Conservation (phyloP, 1,140 invertebrate genomes). For the Sycobia sp. region DNA sequence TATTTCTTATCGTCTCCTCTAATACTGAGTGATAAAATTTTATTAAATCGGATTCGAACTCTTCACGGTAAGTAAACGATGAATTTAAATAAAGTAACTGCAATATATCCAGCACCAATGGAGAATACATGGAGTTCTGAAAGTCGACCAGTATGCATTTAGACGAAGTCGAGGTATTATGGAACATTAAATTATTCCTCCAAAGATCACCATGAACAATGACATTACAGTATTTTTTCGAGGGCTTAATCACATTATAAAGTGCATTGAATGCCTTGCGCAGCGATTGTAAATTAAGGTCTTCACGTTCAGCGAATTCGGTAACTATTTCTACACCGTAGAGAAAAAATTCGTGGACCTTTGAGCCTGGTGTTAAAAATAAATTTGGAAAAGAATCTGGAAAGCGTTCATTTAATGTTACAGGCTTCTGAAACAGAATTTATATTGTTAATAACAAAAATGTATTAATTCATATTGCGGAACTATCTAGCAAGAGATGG, state of each 20-base stretch:
- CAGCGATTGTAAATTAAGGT: constrained; percentile 45
- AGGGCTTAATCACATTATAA: constrained; percentile 59
- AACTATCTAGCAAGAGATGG: no score
- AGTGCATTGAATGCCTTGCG: constrained; percentile 51
- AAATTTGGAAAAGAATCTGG: constrained; percentile 60
- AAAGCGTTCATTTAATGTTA: constrained; percentile 52
- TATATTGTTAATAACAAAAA: background rate
- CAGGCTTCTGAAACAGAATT: background rate
- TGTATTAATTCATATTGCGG: no score
- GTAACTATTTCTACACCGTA: constrained; percentile 42
- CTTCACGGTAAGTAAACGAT: background rate
- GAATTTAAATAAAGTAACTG: constrained; percentile 51
- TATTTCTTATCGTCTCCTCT: background rate
- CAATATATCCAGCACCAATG: constrained; percentile 60
- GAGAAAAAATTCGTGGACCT: constrained; percentile 38
- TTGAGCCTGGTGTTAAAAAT: constrained; percentile 44
- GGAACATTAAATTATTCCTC: constrained; percentile 68
- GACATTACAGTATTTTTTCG: constrained; percentile 61
- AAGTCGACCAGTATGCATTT: constrained; percentile 69
- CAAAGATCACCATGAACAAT: constrained; percentile 68
- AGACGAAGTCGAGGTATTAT: constrained; percentile 50
- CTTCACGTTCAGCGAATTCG: constrained; percentile 39
- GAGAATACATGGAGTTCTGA: constrained; percentile 62
- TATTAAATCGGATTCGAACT: background rate
- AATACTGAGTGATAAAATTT: constrained; percentile 1